These are phyloP conservation scores for Bathynomus jamesi DNA, from an alignment of 1,140 invertebrate species.

Conservation along the genomic window DNA sequence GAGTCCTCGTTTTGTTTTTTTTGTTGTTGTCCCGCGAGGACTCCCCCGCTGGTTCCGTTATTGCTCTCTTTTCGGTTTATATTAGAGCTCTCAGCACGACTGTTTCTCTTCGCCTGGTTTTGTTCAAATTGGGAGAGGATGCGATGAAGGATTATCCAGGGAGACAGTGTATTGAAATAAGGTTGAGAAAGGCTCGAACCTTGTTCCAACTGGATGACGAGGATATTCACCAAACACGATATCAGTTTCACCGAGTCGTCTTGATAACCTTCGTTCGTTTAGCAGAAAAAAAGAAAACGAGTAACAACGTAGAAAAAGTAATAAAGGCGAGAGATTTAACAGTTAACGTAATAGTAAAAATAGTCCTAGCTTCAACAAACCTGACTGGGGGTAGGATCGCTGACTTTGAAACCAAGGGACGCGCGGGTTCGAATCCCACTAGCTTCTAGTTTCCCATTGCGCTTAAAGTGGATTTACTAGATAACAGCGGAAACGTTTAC, in stretches of 20 bases:
- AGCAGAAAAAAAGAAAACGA: no score
- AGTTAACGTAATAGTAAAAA: no score
- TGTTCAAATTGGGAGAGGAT: conserved; percentile 17
- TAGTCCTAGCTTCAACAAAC: no score
- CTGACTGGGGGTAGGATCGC: no score
- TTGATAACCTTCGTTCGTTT: conserved; percentile 30
- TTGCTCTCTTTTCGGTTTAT: not conserved
- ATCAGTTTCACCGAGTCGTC: conserved; percentile 51
- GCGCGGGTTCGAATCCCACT: no score
- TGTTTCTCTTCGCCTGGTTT: not conserved
- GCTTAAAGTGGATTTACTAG: no score
- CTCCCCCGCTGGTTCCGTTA: not conserved
- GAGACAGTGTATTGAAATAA: conserved; percentile 60
- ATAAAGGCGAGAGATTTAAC: no score
- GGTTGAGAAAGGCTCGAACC: conserved; percentile 44
- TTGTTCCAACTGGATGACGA: conserved; percentile 55
- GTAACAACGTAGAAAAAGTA: no score
- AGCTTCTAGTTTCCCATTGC: no score
- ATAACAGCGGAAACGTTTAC: no score
- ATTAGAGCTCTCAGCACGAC: not conserved
- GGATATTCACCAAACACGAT: conserved; percentile 64
- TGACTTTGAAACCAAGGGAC: no score
- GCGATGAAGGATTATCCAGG: conserved; percentile 75
- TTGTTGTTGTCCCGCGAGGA: conserved; percentile 39
- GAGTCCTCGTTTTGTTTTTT: conserved; percentile 45